Evolutionary conservation across 2,797 vertebrate species (phyloP).

Genomic region (Synaphobranchus kaupii): DNA sequence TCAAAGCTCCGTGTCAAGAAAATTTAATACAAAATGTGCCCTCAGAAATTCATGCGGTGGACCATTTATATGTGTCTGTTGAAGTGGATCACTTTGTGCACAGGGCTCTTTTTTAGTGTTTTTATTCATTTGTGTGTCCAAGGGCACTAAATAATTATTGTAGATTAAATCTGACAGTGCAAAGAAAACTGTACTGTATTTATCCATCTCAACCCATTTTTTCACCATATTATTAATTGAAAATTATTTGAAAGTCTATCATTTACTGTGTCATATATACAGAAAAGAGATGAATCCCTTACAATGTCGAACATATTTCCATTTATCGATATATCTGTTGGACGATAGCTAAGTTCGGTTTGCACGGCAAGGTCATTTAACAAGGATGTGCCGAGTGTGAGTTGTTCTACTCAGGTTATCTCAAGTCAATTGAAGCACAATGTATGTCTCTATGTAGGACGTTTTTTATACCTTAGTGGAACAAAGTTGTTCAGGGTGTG

Average conservation of each 20-base stretch:
- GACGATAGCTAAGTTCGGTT: background rate
- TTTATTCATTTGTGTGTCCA: background rate
- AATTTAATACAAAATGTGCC: conserved; percentile 8
- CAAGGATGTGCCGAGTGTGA: background rate
- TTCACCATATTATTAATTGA: background rate
- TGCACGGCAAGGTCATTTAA: background rate
- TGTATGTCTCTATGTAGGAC: background rate
- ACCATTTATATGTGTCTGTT: background rate
- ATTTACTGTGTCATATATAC: background rate
- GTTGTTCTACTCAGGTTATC: background rate
- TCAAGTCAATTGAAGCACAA: background rate
- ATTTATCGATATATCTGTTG: background rate
- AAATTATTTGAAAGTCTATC: background rate
- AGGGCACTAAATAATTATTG: background rate
- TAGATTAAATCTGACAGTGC: background rate
- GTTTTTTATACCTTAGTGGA: background rate
- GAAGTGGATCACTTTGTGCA: conserved; percentile 1
- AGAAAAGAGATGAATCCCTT: background rate
- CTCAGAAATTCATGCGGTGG: background rate
- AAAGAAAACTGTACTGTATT: background rate
- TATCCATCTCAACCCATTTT: background rate
- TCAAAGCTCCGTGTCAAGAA: background rate
- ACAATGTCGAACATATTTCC: background rate
- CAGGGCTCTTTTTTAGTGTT: background rate
- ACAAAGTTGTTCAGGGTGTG: too few relatives aligned